Percentiles rank a stretch among this genome's conserved stretches.
These are phyloP conservation scores for Meiosimyza platycephala DNA, from an alignment of 2,888 invertebrate species.

Conservation along the genomic window DNA sequence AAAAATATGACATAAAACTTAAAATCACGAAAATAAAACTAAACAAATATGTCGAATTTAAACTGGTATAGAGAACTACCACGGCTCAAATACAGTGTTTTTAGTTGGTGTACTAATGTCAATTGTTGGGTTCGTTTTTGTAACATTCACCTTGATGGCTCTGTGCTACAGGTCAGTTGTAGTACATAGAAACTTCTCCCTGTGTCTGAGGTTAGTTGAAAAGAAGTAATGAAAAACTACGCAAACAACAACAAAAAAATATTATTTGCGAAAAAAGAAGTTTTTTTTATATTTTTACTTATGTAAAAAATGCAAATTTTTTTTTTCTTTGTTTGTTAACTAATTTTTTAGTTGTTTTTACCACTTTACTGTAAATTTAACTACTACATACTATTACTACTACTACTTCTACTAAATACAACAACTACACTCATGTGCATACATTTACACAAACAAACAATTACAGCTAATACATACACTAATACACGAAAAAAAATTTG, in stretches of 20 bases:
- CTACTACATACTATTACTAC: too few relatives aligned
- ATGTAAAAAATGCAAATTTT: slow-evolving; percentile 25
- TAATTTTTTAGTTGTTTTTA: too few relatives aligned
- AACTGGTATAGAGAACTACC: slow-evolving; percentile 87
- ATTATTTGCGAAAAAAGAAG: slow-evolving; percentile 37
- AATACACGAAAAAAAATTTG: too few relatives aligned
- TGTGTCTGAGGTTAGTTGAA: slow-evolving; percentile 98
- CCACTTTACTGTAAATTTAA: too few relatives aligned
- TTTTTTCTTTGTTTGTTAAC: slow-evolving; percentile 41
- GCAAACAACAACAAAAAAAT: slow-evolving; percentile 51
- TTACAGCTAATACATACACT: too few relatives aligned
- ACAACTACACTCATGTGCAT: too few relatives aligned
- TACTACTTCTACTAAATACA: too few relatives aligned
- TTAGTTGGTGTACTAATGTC: slow-evolving; percentile 98
- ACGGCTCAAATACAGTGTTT: slow-evolving; percentile 97
- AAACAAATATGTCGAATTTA: slow-evolving; percentile 11
- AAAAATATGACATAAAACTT: slow-evolving; percentile 1
- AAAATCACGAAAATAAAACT: slow-evolving; percentile 16
- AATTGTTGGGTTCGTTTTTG: slow-evolving; percentile 99
- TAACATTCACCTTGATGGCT: slow-evolving; percentile 98
- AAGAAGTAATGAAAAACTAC: slow-evolving; percentile 74
- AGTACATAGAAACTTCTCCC: slow-evolving; percentile 98
- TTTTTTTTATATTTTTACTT: not conserved
- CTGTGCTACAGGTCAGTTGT: slow-evolving; percentile 99
- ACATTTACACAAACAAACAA: too few relatives aligned